phyloP scores from a whole-genome alignment of 2,113 vertebrate species.

The Cygnus atratus region DNA sequence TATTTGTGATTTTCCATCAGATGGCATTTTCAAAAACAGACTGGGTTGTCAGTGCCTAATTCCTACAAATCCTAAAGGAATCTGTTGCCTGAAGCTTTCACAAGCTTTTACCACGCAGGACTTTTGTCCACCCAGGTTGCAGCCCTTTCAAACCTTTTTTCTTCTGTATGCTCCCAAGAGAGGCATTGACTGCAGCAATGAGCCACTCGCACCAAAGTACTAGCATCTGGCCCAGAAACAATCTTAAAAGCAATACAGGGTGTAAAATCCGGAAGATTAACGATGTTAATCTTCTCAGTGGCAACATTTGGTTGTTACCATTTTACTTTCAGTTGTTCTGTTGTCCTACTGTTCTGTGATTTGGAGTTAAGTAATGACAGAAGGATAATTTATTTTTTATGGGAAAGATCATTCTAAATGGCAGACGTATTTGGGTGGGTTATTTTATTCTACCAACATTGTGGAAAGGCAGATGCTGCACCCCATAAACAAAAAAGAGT shows the following conservation, averaged over 20 bases:
- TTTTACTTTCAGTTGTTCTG: not conserved
- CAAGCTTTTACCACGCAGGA: not conserved
- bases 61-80: not conserved
- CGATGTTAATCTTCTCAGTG: not conserved
- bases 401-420: not conserved
- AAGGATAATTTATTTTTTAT: not conserved
- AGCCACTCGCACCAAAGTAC: not conserved
- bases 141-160: not conserved
- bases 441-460: not conserved
- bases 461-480: not conserved
- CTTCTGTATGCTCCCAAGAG: not conserved
- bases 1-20: not conserved
- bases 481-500: not conserved
- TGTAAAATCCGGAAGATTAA: not conserved
- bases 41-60: not conserved
- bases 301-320: not conserved
- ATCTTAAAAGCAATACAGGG: not conserved
- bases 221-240: not conserved
- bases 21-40: not conserved
- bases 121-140: not conserved
- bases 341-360: not conserved
- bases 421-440: not conserved
- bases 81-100: not conserved
- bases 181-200: rapidly evolving
- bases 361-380: not conserved